Evolutionary conservation across 2,888 invertebrate genomes (phyloP).

Genomic region (Vesta saturnalis): DNA sequence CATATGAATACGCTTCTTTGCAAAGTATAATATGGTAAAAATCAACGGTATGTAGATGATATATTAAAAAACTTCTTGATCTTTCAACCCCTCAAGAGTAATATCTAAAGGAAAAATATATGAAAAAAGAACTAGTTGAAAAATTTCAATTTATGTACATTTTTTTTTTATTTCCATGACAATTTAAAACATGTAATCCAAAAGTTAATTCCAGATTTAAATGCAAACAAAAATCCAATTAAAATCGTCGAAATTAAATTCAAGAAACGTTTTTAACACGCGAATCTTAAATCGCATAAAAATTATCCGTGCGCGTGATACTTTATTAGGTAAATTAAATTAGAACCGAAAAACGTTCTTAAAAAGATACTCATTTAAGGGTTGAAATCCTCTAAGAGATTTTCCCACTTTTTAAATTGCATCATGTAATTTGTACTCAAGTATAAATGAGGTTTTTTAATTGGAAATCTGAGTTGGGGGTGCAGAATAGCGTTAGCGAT

Average conservation of each 20-base stretch:
- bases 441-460: constrained; percentile 64
- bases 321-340: constrained; percentile 57
- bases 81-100: background rate
- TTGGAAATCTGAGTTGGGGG: constrained; percentile 59
- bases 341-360: constrained; percentile 51
- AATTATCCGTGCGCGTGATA: constrained; percentile 63
- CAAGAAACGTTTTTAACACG: constrained; percentile 61
- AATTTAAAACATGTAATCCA: constrained; percentile 50
- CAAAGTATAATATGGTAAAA: background rate
- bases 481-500: constrained; percentile 49
- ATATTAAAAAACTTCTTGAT: background rate
- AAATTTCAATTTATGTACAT: background rate
- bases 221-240: constrained; percentile 61
- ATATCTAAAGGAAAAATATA: background rate
- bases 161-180: background rate
- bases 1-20: too few species aligned
- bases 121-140: background rate
- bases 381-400: constrained; percentile 50
- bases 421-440: constrained; percentile 61
- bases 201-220: constrained; percentile 50
- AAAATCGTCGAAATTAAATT: constrained; percentile 60
- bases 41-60: background rate
- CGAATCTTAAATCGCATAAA: constrained; percentile 63
- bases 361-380: constrained; percentile 50
- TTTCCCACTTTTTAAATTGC: constrained; percentile 59